A percentile compares a stretch with the other conserved stretches of the same genome.
Conservation (phyloP, 2,797 vertebrate genomes). For the Spinibarbus caldwelli region DNA sequence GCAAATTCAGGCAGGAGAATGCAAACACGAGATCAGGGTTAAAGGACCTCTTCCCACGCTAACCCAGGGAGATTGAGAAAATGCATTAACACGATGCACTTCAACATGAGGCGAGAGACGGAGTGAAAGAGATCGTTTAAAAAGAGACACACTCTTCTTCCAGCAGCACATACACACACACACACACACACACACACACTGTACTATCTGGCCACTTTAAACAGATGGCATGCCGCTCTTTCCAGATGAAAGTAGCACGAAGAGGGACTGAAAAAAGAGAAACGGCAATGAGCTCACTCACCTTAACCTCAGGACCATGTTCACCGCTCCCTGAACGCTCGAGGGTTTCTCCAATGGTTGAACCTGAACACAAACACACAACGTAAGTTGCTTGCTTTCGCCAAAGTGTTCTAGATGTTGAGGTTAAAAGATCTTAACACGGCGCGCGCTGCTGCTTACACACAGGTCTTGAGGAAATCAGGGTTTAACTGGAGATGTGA, state of each 20-base stretch:
- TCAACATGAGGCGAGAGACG: slow-evolving; percentile 59
- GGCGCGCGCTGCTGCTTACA: background rate
- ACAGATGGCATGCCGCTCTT: slow-evolving; percentile 37
- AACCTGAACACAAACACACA: slow-evolving; percentile 75
- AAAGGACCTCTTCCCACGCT: slow-evolving; percentile 16
- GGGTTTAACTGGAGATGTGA: slow-evolving; percentile 1
- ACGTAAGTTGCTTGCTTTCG: background rate
- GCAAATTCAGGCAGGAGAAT: slow-evolving; percentile 9
- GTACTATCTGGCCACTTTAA: slow-evolving; percentile 39
- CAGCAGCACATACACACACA: slow-evolving; percentile 21
- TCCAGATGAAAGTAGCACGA: slow-evolving; percentile 38
- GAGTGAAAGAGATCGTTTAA: slow-evolving; percentile 83
- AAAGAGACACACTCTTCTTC: slow-evolving; percentile 68
- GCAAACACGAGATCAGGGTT: slow-evolving; percentile 8
- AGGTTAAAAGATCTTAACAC: slow-evolving; percentile 16
- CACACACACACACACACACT: slow-evolving; percentile 22
- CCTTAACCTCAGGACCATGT: slow-evolving; percentile 98
- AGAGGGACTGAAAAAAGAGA: background rate
- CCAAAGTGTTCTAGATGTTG: background rate
- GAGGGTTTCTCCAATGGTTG: slow-evolving; percentile 80
- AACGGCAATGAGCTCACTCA: slow-evolving; percentile 70
- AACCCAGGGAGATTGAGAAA: slow-evolving; percentile 33
- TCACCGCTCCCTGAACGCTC: slow-evolving; percentile 85
- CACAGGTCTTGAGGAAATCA: background rate
- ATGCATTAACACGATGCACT: slow-evolving; percentile 44